Evolutionary conservation across 2,888 invertebrate genomes (phyloP).

Genomic region (Thelaira solivaga): DNA sequence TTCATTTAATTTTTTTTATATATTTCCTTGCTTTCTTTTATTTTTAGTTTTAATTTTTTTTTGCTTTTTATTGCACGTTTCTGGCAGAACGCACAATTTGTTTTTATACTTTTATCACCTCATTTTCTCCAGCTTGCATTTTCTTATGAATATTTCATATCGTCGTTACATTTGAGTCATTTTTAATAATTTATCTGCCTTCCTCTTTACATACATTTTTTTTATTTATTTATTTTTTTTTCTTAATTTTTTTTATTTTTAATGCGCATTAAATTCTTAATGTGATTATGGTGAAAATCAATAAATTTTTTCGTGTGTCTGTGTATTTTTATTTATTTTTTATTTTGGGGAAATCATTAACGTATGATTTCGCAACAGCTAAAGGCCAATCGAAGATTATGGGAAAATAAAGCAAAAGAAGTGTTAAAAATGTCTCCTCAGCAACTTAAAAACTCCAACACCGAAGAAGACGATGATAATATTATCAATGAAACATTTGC

Average conservation of each 20-base stretch:
- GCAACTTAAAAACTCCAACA: constrained; percentile 65
- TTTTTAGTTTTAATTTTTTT: no score
- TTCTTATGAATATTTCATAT: no score
- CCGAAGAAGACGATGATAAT: constrained; percentile 70
- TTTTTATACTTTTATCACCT: no score
- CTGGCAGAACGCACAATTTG: no score
- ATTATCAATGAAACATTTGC: constrained; percentile 64
- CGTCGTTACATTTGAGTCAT: no score
- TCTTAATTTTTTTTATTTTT: constrained; percentile 17
- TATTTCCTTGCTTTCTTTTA: no score
- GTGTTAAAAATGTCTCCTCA: constrained; percentile 71
- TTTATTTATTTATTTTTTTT: not conserved
- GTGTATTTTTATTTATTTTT: no score
- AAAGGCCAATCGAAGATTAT: constrained; percentile 76
- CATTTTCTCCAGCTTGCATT: no score
- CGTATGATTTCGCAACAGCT: constrained; percentile 67
- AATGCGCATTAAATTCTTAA: constrained; percentile 20
- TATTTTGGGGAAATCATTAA: constrained; percentile 13
- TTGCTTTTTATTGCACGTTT: no score
- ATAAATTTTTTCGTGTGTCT: constrained; percentile 12
- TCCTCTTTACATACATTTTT: not conserved
- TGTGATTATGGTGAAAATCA: constrained; percentile 24
- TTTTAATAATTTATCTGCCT: no score
- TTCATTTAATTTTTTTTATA: no score
- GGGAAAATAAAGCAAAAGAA: constrained; percentile 77